These are phyloP conservation scores for Synanceia verrucosa DNA, from an alignment of 2,797 vertebrate species.

Conservation along the genomic window DNA sequence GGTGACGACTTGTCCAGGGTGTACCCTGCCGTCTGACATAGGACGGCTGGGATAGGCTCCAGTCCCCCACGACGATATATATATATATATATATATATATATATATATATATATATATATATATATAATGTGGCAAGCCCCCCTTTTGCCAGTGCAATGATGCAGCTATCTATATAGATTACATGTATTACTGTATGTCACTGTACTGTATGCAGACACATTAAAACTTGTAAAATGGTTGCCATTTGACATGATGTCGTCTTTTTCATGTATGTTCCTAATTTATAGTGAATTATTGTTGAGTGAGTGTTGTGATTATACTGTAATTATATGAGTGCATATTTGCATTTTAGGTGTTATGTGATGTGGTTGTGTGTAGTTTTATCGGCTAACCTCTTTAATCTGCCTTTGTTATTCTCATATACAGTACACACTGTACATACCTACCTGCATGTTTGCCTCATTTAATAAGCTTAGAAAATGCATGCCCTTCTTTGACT, in stretches of 20 bases:
- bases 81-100: too few species aligned
- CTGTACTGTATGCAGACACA: not conserved
- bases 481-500: not conserved
- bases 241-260: too few species aligned
- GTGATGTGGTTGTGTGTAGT: not conserved
- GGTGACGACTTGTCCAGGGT: too few species aligned
- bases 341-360: constrained; percentile 1
- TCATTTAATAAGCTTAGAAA: not conserved
- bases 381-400: not conserved
- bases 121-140: too few species aligned
- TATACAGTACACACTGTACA: too few species aligned
- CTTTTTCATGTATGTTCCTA: not conserved
- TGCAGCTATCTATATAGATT: too few species aligned
- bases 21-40: too few species aligned
- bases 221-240: not conserved
- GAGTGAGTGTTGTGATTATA: not conserved
- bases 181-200: too few species aligned
- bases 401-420: not conserved
- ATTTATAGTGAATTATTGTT: not conserved
- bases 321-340: not conserved
- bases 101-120: too few species aligned
- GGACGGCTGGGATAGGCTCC: too few species aligned
- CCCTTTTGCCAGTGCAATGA: not conserved
- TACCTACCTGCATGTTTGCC: not conserved
- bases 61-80: too few species aligned